A percentile compares a stretch with the other conserved stretches of the same genome.
These are phyloP conservation scores for Tinamus guttatus DNA, from an alignment of 2,113 vertebrate genomes.

Conservation along the genomic window DNA sequence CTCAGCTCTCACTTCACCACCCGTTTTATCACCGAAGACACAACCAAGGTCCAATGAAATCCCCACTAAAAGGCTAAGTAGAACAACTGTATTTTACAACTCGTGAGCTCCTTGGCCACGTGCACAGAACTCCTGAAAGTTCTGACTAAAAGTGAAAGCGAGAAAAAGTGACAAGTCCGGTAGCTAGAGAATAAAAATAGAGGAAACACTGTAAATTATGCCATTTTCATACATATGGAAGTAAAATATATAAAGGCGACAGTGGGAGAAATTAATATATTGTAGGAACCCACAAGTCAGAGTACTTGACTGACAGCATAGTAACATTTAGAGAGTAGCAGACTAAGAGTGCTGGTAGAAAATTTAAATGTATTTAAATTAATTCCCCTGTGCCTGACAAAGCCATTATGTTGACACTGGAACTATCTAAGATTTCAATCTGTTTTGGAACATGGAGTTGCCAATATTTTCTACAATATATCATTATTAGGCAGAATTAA, in stretches of 20 bases:
- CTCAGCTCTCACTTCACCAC: background rate
- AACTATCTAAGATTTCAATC: background rate
- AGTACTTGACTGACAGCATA: constrained; percentile 24
- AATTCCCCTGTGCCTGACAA: background rate
- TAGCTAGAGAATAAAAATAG: background rate
- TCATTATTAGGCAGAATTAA: background rate
- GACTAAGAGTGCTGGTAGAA: background rate
- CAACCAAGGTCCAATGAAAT: background rate
- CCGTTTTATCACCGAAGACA: background rate
- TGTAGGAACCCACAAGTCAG: background rate
- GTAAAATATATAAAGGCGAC: background rate
- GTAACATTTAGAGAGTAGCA: constrained; percentile 1
- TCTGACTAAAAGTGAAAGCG: background rate
- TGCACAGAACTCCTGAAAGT: background rate
- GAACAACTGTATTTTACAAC: background rate
- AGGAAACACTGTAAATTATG: background rate
- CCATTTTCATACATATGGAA: background rate
- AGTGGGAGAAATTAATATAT: background rate
- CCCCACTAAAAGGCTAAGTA: background rate
- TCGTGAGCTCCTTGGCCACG: background rate
- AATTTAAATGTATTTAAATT: constrained; percentile 35
- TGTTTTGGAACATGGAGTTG: constrained; percentile 44
- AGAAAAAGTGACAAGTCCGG: background rate
- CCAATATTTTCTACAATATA: constrained; percentile 11
- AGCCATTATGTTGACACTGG: background rate